These are phyloP conservation scores for Tholera decimalis DNA, from an alignment of 2,888 invertebrate genomes.

Conservation along the genomic window DNA sequence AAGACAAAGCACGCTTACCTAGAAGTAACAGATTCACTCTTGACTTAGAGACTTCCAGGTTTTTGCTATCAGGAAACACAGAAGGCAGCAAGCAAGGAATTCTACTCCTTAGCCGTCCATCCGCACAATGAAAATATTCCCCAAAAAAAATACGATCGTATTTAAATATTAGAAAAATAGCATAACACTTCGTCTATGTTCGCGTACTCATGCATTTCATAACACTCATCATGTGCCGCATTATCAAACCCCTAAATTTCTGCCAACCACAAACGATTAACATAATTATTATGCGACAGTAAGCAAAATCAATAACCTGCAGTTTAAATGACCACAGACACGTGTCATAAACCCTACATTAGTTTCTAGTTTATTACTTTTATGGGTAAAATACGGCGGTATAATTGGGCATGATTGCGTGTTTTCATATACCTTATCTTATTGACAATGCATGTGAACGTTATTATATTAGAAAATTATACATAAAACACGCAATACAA, in stretches of 20 bases:
- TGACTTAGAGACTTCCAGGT: too few relatives aligned
- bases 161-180: too few relatives aligned
- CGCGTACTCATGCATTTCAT: background rate
- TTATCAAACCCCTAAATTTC: background rate
- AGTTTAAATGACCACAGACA: background rate
- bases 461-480: background rate
- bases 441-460: background rate
- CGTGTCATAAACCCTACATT: constrained; percentile 11
- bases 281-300: constrained; percentile 31
- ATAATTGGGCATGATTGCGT: constrained; percentile 23
- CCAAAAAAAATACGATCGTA: too few relatives aligned
- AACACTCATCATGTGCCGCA: background rate
- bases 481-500: too few relatives aligned
- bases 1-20: too few relatives aligned
- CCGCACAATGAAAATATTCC: too few relatives aligned
- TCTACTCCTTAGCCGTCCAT: too few relatives aligned
- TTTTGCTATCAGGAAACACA: too few relatives aligned
- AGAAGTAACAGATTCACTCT: too few relatives aligned
- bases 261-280: background rate
- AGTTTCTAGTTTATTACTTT: constrained; percentile 11
- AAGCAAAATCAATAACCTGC: constrained; percentile 36
- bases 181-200: too few relatives aligned
- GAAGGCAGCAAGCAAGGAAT: too few relatives aligned
- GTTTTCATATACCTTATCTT: constrained; percentile 4
- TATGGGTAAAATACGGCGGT: background rate